Evolutionary conservation across 2,797 vertebrate species (phyloP), one percentile per base, ranked within the genome.

Genomic region (Knipowitschia caucasica): DNA sequence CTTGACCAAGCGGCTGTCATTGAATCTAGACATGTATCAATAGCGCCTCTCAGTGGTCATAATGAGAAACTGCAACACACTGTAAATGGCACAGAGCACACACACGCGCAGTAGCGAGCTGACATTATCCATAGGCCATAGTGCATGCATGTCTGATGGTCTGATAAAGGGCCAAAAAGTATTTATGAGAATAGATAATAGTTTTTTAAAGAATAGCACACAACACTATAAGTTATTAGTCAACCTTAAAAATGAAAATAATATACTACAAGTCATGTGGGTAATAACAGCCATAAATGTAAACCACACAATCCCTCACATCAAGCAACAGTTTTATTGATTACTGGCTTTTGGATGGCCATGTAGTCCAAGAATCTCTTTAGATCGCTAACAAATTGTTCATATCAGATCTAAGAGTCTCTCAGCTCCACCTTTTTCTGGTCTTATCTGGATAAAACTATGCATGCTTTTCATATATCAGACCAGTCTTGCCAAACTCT

Each of bases 381-480:
- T 43, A 17, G 7, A 17, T 27, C 43, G 7, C 17, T 9, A 2
- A 11, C 43, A 18, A 14, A 2, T 25, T 26, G 14, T 44, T 44
- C 27, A 27, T 25, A 53, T 23, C 17, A 71, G 10, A 33, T 49
- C 26, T n/a, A 15, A 45, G 43, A 27, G n/a, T 27, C 14, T 39
- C 14, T 40, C 17, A 3, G 33, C 20, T 56, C 44, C 31, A 60
- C 46, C 77, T 75, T 74, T n/a, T 75, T 73, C 74, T 84, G 82
- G 65, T 77, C 53, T 78, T 79, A 81, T 83, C 79, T 75, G 82
- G 78, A 76, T 76, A 61, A 83, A 87, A 86, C 82, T 88, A 88
- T 89, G 85, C 86, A 89, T 88, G 86, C 75, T 71, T 88, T 85
- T 83, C 82, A 59, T 84, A 85, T 59, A 75, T 69, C 73, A 73